A percentile compares a stretch with the other conserved stretches of the same genome.
Conservation (phyloP, 2,888 invertebrate species). For the Cataglyphis livida region DNA sequence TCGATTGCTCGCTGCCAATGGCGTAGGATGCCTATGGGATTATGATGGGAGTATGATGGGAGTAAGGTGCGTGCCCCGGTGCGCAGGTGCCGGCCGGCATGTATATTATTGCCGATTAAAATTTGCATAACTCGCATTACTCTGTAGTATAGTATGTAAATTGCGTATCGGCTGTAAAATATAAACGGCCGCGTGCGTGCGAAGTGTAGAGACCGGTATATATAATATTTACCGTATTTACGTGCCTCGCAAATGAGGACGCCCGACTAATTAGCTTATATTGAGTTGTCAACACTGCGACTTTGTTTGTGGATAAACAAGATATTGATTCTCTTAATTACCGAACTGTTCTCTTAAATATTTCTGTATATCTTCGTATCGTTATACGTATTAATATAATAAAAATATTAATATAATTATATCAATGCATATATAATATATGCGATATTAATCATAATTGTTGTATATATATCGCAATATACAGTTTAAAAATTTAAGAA, state of each 20-base stretch:
- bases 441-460: neutral
- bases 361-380: neutral
- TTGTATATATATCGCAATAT: neutral
- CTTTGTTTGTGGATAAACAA: slow-evolving; percentile 39
- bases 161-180: slow-evolving; percentile 44
- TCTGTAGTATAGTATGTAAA: slow-evolving; percentile 55
- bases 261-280: slow-evolving; percentile 43
- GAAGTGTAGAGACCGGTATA: slow-evolving; percentile 3
- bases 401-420: slow-evolving; percentile 6
- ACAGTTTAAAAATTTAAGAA: neutral
- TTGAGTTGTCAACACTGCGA: slow-evolving; percentile 47
- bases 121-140: slow-evolving; percentile 54
- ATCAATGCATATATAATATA: neutral
- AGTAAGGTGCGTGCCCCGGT: slow-evolving; percentile 8
- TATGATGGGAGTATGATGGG: neutral
- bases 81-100: slow-evolving; percentile 29
- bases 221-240: slow-evolving; percentile 29
- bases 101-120: slow-evolving; percentile 54
- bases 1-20: slow-evolving; percentile 67
- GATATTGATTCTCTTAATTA: slow-evolving; percentile 43
- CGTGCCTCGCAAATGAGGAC: slow-evolving; percentile 21
- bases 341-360: neutral
- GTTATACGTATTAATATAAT: neutral
- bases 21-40: slow-evolving; percentile 50
- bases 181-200: slow-evolving; percentile 30